Evolutionary conservation across 2,797 vertebrate species (phyloP).

Genomic region (Chaenodraco wilsoni): DNA sequence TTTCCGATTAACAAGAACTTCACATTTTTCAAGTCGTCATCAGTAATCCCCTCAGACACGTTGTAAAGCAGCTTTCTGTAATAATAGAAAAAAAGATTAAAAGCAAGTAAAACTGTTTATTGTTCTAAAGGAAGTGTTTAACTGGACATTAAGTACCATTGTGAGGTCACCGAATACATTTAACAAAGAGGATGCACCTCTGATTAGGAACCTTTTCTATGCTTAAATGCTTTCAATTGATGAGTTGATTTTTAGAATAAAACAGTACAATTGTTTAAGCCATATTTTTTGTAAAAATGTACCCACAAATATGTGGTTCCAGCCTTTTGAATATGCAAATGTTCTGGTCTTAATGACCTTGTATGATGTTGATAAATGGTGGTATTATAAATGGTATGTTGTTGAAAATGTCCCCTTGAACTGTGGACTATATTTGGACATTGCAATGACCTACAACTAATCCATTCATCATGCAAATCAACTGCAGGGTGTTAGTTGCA

Average conservation of each 20-base stretch:
- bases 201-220: background rate
- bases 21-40: constrained; percentile 60
- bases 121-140: background rate
- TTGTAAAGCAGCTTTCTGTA: constrained; percentile 87
- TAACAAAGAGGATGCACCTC: background rate
- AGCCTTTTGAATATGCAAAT: background rate
- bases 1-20: constrained; percentile 76
- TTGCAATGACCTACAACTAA: background rate
- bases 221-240: background rate
- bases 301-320: background rate
- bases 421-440: background rate
- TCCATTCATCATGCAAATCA: background rate
- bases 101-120: background rate
- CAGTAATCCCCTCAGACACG: constrained; percentile 83
- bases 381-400: background rate
- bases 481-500: background rate
- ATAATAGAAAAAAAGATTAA: background rate
- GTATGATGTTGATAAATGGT: background rate
- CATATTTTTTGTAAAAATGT: too few species aligned
- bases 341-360: background rate
- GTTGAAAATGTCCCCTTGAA: too few species aligned
- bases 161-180: background rate
- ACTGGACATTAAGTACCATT: background rate
- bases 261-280: too few species aligned
- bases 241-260: background rate